A percentile compares a stretch with the other conserved stretches of the same genome.
These are phyloP conservation scores for Notamacropus eugenii DNA, from an alignment of 2,797 vertebrate genomes.

Conservation along the genomic window DNA sequence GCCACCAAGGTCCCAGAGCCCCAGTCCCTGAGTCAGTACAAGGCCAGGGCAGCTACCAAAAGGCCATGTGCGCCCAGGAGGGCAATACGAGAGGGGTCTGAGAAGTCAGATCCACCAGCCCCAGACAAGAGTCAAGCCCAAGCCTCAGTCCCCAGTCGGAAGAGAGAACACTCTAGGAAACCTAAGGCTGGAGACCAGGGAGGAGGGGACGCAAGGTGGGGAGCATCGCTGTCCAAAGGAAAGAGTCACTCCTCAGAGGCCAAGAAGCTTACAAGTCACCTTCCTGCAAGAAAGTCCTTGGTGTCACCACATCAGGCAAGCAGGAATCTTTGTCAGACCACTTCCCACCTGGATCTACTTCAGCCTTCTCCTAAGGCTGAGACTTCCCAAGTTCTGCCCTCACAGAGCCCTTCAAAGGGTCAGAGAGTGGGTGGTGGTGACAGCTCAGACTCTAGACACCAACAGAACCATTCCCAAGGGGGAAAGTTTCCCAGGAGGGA, in stretches of 20 bases:
- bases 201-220: neutral
- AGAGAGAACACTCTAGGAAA: slow-evolving; percentile 39
- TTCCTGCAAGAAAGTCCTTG: neutral
- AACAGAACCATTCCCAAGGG: neutral
- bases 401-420: neutral
- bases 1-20: neutral
- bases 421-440: neutral
- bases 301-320: neutral
- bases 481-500: neutral
- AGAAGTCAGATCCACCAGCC: neutral
- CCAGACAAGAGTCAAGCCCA: slow-evolving; percentile 55
- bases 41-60: neutral
- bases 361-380: neutral
- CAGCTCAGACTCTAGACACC: neutral
- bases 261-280: neutral
- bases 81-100: neutral
- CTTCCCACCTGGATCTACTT: neutral
- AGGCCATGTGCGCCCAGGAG: neutral
- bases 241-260: slow-evolving; percentile 1
- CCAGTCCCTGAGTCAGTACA: neutral
- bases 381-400: neutral
- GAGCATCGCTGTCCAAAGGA: neutral
- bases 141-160: neutral
- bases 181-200: slow-evolving; percentile 14
- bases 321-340: neutral